phyloP scores from a whole-genome alignment of 2,888 invertebrate genomes.

The Cancer borealis region DNA sequence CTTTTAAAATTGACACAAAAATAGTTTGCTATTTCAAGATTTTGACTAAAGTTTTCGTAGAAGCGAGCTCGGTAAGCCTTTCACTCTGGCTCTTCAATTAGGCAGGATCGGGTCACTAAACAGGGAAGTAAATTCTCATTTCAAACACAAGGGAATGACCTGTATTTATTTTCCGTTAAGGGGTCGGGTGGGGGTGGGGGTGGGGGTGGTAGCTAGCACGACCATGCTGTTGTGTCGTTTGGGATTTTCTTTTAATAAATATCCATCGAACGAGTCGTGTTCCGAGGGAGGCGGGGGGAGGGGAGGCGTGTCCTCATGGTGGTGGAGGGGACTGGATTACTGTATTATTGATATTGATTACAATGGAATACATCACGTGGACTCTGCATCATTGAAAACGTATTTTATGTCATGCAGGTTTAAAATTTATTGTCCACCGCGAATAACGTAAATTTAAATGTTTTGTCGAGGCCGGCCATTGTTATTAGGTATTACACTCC shows the following conservation, averaged over 20 bases:
- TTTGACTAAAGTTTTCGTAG: neutral
- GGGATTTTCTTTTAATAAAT: neutral
- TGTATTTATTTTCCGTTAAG: neutral
- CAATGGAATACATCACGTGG: conserved; percentile 11
- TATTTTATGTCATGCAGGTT: neutral
- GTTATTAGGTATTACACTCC: neutral
- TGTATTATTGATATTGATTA: conserved; percentile 29
- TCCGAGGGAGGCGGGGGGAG: neutral
- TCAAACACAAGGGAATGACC: too few relatives aligned
- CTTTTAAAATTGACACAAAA: neutral
- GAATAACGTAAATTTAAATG: neutral
- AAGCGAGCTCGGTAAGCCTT: conserved; percentile 1
- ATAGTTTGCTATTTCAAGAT: neutral
- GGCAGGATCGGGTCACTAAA: conserved; percentile 11
- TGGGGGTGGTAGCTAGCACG: neutral
- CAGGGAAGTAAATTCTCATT: conserved; percentile 11
- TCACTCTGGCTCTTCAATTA: conserved; percentile 3
- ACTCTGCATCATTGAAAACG: neutral
- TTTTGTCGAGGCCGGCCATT: neutral
- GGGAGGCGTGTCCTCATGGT: neutral
- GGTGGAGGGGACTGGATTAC: neutral
- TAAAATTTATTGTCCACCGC: neutral
- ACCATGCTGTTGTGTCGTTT: neutral
- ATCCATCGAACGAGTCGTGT: neutral
- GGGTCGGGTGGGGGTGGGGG: neutral